phyloP scores from a whole-genome alignment of 2,797 vertebrate species.

The Aulostomus chinensis region DNA sequence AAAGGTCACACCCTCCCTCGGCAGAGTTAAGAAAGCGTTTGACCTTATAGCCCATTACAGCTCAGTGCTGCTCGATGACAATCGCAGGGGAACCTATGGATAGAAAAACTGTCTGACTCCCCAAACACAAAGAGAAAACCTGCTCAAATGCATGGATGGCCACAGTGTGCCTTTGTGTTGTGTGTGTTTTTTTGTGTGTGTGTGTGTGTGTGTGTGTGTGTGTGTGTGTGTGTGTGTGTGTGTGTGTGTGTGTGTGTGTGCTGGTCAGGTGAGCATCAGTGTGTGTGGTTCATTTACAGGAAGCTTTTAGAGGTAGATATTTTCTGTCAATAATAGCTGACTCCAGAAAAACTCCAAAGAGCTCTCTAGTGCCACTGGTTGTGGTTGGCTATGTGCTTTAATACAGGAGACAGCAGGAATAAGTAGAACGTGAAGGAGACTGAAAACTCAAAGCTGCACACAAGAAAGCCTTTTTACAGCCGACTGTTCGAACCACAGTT shows the following conservation, averaged over 20 bases:
- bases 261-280: too few relatives aligned
- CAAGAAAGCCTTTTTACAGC: conserved; percentile 31
- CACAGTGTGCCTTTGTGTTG: too few relatives aligned
- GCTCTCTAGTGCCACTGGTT: conserved; percentile 21
- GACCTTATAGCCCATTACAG: conserved; percentile 53
- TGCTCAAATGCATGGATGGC: not conserved
- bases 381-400: conserved; percentile 10
- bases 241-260: not conserved
- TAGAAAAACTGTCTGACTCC: conserved; percentile 24
- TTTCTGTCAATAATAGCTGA: conserved; percentile 33
- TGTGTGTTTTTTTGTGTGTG: too few relatives aligned
- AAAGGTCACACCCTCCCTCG: conserved; percentile 61
- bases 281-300: conserved; percentile 44
- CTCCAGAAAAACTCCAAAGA: conserved; percentile 14
- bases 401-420: conserved; percentile 26
- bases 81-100: conserved; percentile 32
- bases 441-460: conserved; percentile 34
- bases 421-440: conserved; percentile 23
- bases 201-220: not conserved
- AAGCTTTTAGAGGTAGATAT: conserved; percentile 40
- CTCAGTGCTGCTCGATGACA: conserved; percentile 25
- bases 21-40: conserved; percentile 61
- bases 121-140: conserved; percentile 1
- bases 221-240: not conserved
- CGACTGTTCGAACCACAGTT: conserved; percentile 24